Base-by-base conservation (phyloP, 2,888 invertebrate species). In the Heliconius sara region DNA sequence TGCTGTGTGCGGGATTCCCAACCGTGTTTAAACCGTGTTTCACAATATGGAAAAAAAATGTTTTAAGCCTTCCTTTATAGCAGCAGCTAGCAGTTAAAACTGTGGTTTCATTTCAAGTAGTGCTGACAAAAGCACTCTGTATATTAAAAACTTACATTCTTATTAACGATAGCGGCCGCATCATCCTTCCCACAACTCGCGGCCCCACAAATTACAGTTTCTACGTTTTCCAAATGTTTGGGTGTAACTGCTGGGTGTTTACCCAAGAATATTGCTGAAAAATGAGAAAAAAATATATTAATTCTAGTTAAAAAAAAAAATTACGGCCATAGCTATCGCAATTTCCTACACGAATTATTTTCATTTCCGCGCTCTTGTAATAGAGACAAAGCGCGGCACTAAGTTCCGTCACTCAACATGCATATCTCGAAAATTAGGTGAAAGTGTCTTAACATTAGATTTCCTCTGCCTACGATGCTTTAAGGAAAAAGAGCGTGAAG, bases 231-330 rank as follows among this genome's bases (percentile, higher is more conserved):
- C n/a, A 97, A 86, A 84, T 97, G 96, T 80, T 95, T 95, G 0
- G 96, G 89, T 16, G 93, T 95, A 34, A 97, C 96, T 4, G 96
- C 95, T 0, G 97, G 97, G 88, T 97, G 96, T 84, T 97, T 96
- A 12, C 96, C 96, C 85, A 98, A 93, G 88, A 98, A 98, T 43
- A 97, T 90, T 34, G 96, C 97, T 97, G 92, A 0, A 96, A 94
- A 76, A 13, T 6, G 6, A 34, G 25, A 65, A 27, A 27, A 25
- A 65, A 27, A 27, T 6, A 65, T 13, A 65, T 57, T 57, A 3
- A 57, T 52, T 52, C 2, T 6, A 52, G 6, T 52, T 19, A 19
- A n/a, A n/a, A n/a, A n/a, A n/a, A n/a, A n/a, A n/a, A n/a, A n/a
- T 19, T 19, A 52, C 6, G 16, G 19, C 47, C 5, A 16, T 47